Base-by-base conservation (phyloP, 2,113 vertebrate species). In the Chlamydotis undulata region DNA sequence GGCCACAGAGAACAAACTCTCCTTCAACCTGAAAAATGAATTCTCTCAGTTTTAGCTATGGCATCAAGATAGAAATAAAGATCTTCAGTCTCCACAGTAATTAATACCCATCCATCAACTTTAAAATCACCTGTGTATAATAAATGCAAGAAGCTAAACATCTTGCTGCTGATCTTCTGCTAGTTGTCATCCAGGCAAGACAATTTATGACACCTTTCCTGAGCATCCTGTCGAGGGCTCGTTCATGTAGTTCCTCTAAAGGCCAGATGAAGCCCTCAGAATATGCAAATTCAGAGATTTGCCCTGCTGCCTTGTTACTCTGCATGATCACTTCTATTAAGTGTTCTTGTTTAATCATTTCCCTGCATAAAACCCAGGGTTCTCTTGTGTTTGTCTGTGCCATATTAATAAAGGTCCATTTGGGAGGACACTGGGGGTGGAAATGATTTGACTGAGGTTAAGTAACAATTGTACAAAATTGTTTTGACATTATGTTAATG, bases 401-500 rank as follows among this genome's bases (percentile, higher is more conserved):
- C 87, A 63, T 82, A 81, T 97, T 96, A 97, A 94, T 93, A 95
- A 95, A 92, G 92, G 94, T 97, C 97, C 69, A 82, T 95, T 92
- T 96, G 87, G 71, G 89, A 96, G 89, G 74, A 73, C 0, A 6
- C 81, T 33, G 77, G n/a, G 82, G 93, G 93, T 92, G 91, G 93
- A 87, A 93, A 95, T 85, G 22, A 90, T 94, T 95, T 96, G 95
- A 94, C 49, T 35, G 1, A 98, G 97, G 96, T 98, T 98, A 98
- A 97, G 91, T 96, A 97, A 97, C 96, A 97, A 97, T 97, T 97
- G 89, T 95, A 95, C 88, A 90, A 95, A 97, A 98, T 97, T 97
- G 96, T 98, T 98, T 98, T 97, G 97, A 98, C 97, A 97, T 97
- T 96, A 96, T 96, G 96, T 94, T 97, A 98, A 98, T 97, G 92